Evolutionary conservation across 92 coral and sea anemone genomes (phyloP), one percentile per base, ranked within the genome.

Genomic region (Phymanthus crucifer): DNA sequence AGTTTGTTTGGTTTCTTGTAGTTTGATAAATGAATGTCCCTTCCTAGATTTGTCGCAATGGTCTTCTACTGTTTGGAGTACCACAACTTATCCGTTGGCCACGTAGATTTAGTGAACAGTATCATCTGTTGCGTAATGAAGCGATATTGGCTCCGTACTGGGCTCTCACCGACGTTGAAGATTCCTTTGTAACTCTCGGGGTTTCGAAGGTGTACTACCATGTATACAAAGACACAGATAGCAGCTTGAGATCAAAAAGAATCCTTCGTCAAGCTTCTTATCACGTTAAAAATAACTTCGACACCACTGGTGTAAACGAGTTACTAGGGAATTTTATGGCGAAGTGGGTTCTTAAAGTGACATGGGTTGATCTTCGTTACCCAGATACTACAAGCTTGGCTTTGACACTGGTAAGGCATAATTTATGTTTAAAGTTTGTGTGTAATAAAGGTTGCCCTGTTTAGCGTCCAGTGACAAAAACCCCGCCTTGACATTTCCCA

Each of bases 21-120:
- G n/a, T n/a, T n/a, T n/a, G n/a, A n/a, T n/a, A n/a, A n/a, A n/a
- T n/a, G n/a, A n/a, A n/a, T n/a, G n/a, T 43, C 13, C 13, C 13
- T 43, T 46, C 47, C 33, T 21, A 82, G 86, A 82, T 82, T 40
- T 82, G 86, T 52, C 71, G 80, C 27, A 82, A 82, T 32, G 86
- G 86, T 56, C 37, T 82, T 9, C 13, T 82, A 37, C 80, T n/a
- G n/a, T 82, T 82, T 19, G 72, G 64, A 19, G 27, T 33, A 23
- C 64, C 54, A 31, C 47, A 27, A 57, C 58, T 82, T 19, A 40
- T 46, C 29, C 50, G 80, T 32, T 74, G 86, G 86, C 86, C 86
- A 18, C 58, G 40, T 23, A 73, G 37, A 18, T 82, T 82, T 40
- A 61, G 68, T 61, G 86, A 72, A 36, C 65, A 56, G 64, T 73